Base-by-base conservation (phyloP, 2,888 invertebrate species). In the Tanytarsus gracilentus region DNA sequence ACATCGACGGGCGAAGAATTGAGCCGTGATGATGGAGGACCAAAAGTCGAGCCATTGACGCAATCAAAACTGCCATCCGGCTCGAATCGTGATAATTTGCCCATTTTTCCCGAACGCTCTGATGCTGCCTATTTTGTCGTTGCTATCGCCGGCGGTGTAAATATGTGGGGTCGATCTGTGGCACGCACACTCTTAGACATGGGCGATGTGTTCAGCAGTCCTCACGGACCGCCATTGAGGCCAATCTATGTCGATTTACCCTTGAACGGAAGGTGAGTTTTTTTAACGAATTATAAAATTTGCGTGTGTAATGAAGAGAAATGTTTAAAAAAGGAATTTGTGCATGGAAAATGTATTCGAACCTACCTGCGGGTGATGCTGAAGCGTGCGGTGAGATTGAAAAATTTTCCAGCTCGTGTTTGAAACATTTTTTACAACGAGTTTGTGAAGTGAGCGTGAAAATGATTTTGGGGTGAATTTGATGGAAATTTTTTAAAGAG, bases 101-200 rank as follows among this genome's bases (percentile, higher is more conserved):
- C 53, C 11, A 65, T 67, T n/a, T 66, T 67, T 62, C 67, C 67
- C 6, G 66, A 67, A 40, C 63, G 67, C 51, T 52, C 63, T 5
- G 67, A 67, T 64, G 66, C 67, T 14, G 67, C 67, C 26, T 68
- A 68, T 61, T 68, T 68, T 63, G 65, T 67, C 49, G 66, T 68
- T 21, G 68, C 68, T 60, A 66, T 68, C n/a, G 64, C 64, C 59
- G 68, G 68, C 18, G 68, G 68, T 29, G 66, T 65, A 21, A 67
- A 67, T 63, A 62, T 63, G 40, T 68, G 68, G 68, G 65, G 66
- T 39, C 64, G 66, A 49, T 65, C 64, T 11, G 62, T 68, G 14
- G 67, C 67, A 23, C 53, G 66, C 5, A 65, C 66, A 14, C 59
- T 68, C 9, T 62, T 66, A 36, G 68, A 68, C 62, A 66, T 68